A percentile compares a stretch with the other conserved stretches of the same genome.
These are phyloP conservation scores for Peromyscus melanophrys DNA, from an alignment of 2,797 vertebrate species.

Conservation along the genomic window DNA sequence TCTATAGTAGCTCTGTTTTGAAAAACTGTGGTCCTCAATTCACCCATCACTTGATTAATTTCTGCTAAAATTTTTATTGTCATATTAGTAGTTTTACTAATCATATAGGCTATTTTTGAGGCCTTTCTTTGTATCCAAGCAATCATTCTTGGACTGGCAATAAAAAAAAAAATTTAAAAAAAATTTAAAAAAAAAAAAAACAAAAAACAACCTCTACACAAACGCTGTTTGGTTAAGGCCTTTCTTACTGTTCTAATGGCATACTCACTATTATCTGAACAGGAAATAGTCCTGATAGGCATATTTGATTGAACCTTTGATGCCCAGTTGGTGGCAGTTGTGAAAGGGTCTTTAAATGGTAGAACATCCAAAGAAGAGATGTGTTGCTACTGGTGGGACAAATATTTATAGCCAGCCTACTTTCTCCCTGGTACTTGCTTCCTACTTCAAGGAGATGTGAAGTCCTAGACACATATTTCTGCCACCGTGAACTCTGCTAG, in stretches of 20 bases:
- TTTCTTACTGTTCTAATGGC: background rate
- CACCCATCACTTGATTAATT: background rate
- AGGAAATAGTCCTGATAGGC: background rate
- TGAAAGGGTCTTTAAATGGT: background rate
- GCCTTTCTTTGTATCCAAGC: background rate
- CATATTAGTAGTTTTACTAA: background rate
- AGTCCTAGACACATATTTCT: background rate
- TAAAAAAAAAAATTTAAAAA: too few relatives aligned
- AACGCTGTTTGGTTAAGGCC: background rate
- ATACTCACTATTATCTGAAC: background rate
- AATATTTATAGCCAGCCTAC: background rate
- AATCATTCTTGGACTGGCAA: background rate
- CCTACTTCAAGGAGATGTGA: background rate
- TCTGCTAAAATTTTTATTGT: background rate
- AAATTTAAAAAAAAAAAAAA: too few relatives aligned
- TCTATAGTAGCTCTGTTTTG: background rate
- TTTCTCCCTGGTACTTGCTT: background rate
- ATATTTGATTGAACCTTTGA: background rate
- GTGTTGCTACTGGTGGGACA: too few relatives aligned
- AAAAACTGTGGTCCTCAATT: too few relatives aligned
- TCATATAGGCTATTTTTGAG: background rate
- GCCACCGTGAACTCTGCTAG: too few relatives aligned
- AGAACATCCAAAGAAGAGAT: too few relatives aligned
- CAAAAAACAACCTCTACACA: background rate
- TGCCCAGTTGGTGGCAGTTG: background rate